Conservation (phyloP, 2,113 vertebrate genomes). For the Pseudorectes ferrugineus region DNA sequence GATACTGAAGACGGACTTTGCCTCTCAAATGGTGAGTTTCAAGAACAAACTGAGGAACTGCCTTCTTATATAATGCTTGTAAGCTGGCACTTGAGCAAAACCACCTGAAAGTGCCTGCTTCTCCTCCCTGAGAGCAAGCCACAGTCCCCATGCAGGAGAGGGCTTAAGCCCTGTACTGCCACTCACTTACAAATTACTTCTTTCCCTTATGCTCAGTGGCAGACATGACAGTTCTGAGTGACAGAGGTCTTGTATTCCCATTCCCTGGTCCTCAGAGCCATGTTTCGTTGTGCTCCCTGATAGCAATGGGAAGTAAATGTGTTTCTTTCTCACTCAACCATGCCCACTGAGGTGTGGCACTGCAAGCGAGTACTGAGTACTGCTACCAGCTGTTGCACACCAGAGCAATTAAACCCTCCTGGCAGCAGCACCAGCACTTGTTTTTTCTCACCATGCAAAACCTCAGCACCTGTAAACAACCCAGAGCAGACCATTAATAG, state of each 20-base stretch:
- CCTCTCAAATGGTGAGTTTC: slow-evolving; percentile 85
- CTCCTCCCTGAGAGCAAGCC: neutral
- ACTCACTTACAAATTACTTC: neutral
- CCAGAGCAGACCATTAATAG: neutral
- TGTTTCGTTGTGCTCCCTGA: neutral
- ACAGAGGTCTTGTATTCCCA: neutral
- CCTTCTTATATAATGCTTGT: neutral
- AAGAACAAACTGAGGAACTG: slow-evolving; percentile 41
- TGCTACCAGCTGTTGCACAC: neutral
- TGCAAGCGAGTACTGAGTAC: fast-evolving
- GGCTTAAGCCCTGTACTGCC: neutral
- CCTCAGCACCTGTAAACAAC: neutral
- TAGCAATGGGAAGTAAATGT: neutral
- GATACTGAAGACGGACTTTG: slow-evolving; percentile 69
- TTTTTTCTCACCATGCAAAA: neutral
- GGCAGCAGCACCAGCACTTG: neutral
- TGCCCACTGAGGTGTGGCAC: neutral
- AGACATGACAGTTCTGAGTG: neutral
- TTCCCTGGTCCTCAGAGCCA: neutral
- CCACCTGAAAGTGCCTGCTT: neutral
- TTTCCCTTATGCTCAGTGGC: neutral
- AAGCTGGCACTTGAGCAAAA: neutral
- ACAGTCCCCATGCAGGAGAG: neutral
- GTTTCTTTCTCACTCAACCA: neutral
- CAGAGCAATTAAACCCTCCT: neutral